These are phyloP conservation scores for Iguana delicatissima DNA, from an alignment of 2,797 vertebrate species.

Conservation along the genomic window DNA sequence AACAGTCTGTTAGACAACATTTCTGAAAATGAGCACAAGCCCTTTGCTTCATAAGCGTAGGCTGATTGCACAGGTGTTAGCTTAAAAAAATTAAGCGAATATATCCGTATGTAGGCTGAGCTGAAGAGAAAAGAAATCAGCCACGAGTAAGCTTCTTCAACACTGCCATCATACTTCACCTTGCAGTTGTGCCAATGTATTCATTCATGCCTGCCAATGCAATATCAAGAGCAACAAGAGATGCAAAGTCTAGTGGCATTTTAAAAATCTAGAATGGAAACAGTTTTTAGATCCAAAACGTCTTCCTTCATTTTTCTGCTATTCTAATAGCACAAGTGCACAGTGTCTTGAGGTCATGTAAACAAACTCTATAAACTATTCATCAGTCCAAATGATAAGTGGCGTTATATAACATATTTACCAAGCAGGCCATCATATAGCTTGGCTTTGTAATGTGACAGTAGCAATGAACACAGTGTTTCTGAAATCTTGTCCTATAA, in stretches of 20 bases:
- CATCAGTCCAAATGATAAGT: conserved; percentile 20
- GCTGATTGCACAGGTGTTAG: neutral
- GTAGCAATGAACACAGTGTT: neutral
- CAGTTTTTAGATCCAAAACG: neutral
- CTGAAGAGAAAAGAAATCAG: neutral
- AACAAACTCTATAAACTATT: conserved; percentile 21
- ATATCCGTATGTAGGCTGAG: neutral
- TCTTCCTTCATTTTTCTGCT: conserved; percentile 20
- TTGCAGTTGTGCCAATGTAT: conserved; percentile 1
- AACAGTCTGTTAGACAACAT: neutral
- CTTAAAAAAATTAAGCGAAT: neutral
- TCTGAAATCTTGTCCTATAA: neutral
- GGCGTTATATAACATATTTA: neutral
- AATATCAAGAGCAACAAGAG: neutral
- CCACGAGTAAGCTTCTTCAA: neutral
- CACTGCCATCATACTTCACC: neutral
- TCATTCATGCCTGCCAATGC: conserved; percentile 11
- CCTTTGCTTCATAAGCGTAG: neutral
- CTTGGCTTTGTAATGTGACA: neutral
- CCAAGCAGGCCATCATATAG: conserved; percentile 9
- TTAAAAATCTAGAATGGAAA: conserved; percentile 1
- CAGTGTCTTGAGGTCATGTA: neutral
- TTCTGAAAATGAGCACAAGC: neutral
- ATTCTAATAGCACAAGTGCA: neutral
- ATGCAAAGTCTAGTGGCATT: conserved; percentile 4